These are phyloP conservation scores for Vombatus ursinus DNA, from an alignment of 2,113 vertebrate species.

Conservation along the genomic window DNA sequence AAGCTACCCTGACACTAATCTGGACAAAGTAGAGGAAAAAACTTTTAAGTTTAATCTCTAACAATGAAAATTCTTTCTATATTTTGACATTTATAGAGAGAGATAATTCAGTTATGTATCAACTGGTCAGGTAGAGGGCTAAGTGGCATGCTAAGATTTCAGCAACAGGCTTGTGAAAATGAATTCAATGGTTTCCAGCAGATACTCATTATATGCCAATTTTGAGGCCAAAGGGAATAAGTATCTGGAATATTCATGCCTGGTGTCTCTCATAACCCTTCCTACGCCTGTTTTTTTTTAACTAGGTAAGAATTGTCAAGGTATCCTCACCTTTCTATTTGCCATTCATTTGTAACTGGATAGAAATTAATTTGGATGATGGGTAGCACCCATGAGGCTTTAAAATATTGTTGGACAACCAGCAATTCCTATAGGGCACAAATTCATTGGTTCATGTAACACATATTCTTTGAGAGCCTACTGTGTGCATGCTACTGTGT, in stretches of 20 bases:
- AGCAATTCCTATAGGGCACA: not conserved
- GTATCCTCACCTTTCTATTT: not conserved
- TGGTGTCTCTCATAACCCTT: not conserved
- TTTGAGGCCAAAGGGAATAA: not conserved
- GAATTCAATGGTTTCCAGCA: not conserved
- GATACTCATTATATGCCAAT: not conserved
- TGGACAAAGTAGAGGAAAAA: not conserved
- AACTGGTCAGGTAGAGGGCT: not conserved
- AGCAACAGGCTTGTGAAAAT: not conserved
- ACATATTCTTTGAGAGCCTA: conserved; percentile 2
- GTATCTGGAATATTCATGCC: not conserved
- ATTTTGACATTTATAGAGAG: not conserved
- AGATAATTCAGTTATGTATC: not conserved
- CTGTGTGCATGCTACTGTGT: too few species aligned
- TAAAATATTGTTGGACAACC: not conserved
- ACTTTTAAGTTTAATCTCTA: not conserved
- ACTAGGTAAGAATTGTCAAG: not conserved
- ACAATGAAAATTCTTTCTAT: not conserved
- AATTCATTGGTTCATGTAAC: conserved; percentile 31
- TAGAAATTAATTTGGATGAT: not conserved
- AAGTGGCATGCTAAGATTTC: not conserved
- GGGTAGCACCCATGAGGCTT: too few species aligned
- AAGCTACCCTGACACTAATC: not conserved
- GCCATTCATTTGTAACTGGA: not conserved
- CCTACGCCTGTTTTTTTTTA: not conserved